Conservation (phyloP, 2,797 vertebrate genomes). For the Oceanodroma leucorhoa region DNA sequence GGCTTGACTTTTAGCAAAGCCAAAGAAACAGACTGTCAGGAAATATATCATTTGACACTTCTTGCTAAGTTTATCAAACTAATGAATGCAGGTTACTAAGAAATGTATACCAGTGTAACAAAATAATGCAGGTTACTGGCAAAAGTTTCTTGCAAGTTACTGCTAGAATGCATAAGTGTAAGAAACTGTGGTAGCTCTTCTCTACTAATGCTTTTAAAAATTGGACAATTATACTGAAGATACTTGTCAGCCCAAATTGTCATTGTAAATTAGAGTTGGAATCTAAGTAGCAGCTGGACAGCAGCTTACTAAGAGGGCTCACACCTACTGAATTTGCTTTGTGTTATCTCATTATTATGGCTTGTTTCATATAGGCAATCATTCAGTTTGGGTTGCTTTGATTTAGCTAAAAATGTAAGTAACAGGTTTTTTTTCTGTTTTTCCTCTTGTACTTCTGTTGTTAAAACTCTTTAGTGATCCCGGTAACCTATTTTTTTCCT, state of each 20-base stretch:
- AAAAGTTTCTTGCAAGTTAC: background rate
- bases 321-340: background rate
- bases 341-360: background rate
- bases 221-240: background rate
- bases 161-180: background rate
- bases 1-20: background rate
- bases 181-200: background rate
- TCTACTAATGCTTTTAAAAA: background rate
- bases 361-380: background rate
- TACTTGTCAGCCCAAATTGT: background rate
- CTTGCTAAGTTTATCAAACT: background rate
- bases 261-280: background rate
- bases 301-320: background rate
- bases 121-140: background rate
- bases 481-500: background rate
- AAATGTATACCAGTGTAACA: background rate
- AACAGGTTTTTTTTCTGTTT: rapidly evolving
- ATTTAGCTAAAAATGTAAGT: background rate
- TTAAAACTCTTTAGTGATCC: background rate
- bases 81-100: background rate
- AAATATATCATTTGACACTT: background rate
- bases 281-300: background rate
- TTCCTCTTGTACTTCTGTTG: background rate
- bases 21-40: background rate
- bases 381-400: background rate